Percentiles rank a stretch among this genome's conserved stretches.
phyloP scores from a whole-genome alignment of 2,113 vertebrate genomes.

The Eira barbara region DNA sequence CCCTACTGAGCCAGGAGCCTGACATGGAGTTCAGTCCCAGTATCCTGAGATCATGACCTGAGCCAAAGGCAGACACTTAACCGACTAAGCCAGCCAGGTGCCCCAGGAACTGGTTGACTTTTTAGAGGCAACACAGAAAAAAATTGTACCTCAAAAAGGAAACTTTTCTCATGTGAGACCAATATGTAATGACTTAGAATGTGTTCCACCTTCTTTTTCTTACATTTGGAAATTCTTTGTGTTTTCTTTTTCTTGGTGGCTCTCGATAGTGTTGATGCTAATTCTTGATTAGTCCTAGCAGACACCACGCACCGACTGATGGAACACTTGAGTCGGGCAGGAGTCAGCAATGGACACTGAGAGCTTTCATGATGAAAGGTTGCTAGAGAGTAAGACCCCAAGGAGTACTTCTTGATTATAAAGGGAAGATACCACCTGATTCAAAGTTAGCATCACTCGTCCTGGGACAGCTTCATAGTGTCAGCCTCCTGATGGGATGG shows the following conservation, averaged over 20 bases:
- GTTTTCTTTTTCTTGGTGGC: background rate
- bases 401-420: background rate
- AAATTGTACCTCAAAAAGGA: background rate
- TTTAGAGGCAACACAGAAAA: slow-evolving; percentile 1
- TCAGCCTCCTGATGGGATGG: background rate
- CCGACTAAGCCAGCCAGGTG: no score
- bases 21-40: no score
- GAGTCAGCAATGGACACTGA: background rate
- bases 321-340: background rate
- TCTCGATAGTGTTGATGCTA: background rate
- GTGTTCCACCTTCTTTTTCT: background rate
- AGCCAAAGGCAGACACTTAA: no score
- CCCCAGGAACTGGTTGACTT: background rate
- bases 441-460: background rate
- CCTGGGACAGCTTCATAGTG: background rate
- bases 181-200: background rate
- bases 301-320: background rate
- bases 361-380: background rate
- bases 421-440: background rate
- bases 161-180: background rate
- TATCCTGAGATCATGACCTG: no score
- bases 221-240: background rate
- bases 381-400: background rate
- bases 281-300: background rate
- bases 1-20: no score